Base-by-base conservation (phyloP, 1,140 invertebrate species). In the Araneus ventricosus region DNA sequence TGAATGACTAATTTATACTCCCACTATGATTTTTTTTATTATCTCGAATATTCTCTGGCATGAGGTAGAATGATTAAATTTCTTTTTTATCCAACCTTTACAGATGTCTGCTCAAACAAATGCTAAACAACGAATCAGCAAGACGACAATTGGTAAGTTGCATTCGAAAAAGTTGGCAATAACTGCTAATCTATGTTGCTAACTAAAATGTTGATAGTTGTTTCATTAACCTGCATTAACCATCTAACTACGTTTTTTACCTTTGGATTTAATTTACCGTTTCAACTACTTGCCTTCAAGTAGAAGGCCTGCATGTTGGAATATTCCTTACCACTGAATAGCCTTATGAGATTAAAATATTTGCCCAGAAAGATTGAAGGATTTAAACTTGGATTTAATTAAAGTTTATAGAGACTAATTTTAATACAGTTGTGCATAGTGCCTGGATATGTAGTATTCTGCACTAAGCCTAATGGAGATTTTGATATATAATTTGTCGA, bases 41-140 rank as follows among this genome's bases (percentile, higher is more conserved):
- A 52, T 52, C 45, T 52, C 45, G 10, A 52, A 14, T 14, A 52
- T 52, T 52, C 45, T 52, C 14, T 52, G 45, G 45, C 45, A 52
- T 52, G 17, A 52, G 45, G 17, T 14, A 14, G 45, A 52, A 52
- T n/a, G n/a, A n/a, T 52, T 52, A 52, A 84, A 52, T 84, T 27
- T 82, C 52, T 57, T 84, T 84, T 30, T 84, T 45, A 45, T 52
- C 17, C 41, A 84, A 27, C 37, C 70, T 17, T 91, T 87, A 84
- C 67, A 93, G 91, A 93, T 93, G 91, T 93, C 91, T 41, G 84
- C 91, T 75, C 91, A 93, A 88, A 93, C 91, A 87, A 93, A 93
- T 93, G 91, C 91, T 27, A 93, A 93, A 52, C 91, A 93, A 80
- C 63, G 85, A n/a, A 59, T 93, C 27, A 34, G 84, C 61, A 93